phyloP scores from a whole-genome alignment of 1,140 invertebrate species.

The Lucilia sericata region DNA sequence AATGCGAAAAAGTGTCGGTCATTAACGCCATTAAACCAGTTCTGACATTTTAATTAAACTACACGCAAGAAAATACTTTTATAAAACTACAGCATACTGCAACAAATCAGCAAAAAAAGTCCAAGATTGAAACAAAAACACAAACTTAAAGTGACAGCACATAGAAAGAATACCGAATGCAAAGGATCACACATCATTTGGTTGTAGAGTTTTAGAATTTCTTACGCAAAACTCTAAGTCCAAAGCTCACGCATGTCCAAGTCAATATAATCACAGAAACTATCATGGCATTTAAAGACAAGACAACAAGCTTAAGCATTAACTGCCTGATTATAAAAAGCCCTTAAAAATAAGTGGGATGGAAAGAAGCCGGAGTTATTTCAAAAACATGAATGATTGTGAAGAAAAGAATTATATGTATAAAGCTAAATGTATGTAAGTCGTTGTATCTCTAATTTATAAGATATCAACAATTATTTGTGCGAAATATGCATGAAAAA shows the following conservation, averaged over 20 bases:
- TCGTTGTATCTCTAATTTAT: no score
- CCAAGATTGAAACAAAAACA: not conserved
- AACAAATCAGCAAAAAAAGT: not conserved
- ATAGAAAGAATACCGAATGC: conserved; percentile 3
- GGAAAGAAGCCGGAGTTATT: no score
- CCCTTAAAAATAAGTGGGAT: no score
- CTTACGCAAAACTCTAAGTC: not conserved
- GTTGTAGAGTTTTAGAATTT: not conserved
- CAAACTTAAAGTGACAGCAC: conserved; percentile 30
- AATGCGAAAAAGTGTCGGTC: conserved; percentile 54
- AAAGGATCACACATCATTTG: conserved; percentile 10
- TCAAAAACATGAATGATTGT: no score
- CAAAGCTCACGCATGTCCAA: not conserved
- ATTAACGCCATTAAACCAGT: conserved; percentile 67
- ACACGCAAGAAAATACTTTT: conserved; percentile 39
- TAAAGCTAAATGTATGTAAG: no score
- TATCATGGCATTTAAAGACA: conserved; percentile 4
- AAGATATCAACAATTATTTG: no score
- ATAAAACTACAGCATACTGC: not conserved
- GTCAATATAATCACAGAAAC: conserved; percentile 1
- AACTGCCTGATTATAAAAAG: not conserved
- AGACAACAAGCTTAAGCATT: conserved; percentile 23
- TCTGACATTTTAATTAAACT: conserved; percentile 68
- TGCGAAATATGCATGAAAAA: no score
- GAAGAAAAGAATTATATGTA: no score